phyloP scores from a whole-genome alignment of 2,888 invertebrate species.

The Strigamia transsilvanica region DNA sequence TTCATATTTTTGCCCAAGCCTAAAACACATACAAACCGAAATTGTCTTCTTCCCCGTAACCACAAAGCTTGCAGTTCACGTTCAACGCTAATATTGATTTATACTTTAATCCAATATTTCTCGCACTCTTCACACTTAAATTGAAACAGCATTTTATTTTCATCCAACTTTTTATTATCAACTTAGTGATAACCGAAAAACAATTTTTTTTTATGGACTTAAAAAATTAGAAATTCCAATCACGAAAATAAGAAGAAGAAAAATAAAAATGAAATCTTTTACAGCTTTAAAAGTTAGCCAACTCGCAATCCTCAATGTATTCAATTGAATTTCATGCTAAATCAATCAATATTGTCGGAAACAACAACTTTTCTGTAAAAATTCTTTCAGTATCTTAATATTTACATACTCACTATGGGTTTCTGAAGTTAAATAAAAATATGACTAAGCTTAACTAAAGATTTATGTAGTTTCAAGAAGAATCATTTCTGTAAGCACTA shows the following conservation, averaged over 20 bases:
- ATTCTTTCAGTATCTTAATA: background rate
- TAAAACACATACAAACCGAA: background rate
- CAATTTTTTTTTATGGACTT: background rate
- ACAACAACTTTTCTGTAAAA: background rate
- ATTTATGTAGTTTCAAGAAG: slow-evolving; percentile 2
- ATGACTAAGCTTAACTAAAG: background rate
- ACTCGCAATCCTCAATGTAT: background rate
- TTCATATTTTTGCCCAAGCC: too few relatives aligned
- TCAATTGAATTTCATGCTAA: too few relatives aligned
- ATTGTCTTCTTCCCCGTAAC: background rate
- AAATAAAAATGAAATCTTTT: background rate
- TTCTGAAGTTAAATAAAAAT: background rate
- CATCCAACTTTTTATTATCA: slow-evolving; percentile 2
- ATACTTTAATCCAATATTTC: slow-evolving; percentile 8
- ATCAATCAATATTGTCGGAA: too few relatives aligned
- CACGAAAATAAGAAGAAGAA: background rate
- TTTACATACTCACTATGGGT: background rate
- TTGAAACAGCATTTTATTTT: slow-evolving; percentile 3
- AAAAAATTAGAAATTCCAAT: background rate
- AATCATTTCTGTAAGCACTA: background rate
- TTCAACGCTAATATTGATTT: background rate
- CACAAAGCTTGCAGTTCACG: background rate
- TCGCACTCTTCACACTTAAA: slow-evolving; percentile 8
- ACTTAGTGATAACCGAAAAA: slow-evolving; percentile 1
- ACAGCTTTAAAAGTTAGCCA: background rate